phyloP scores from a whole-genome alignment of 2,797 vertebrate species.

The Pangasius larnaudii region DNA sequence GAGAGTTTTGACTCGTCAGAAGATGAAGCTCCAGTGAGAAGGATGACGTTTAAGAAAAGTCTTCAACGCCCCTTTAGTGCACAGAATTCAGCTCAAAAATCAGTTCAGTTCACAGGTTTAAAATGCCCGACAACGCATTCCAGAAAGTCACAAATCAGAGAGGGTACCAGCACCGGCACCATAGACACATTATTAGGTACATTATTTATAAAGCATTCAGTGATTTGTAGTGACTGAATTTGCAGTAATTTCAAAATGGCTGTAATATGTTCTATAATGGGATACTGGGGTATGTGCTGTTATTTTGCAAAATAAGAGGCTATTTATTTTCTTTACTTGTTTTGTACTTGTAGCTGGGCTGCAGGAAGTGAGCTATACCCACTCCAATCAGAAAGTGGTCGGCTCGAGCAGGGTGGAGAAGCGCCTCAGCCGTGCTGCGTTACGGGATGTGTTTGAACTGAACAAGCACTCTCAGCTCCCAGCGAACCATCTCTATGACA shows the following conservation, averaged over 20 bases:
- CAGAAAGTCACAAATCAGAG: slow-evolving; percentile 27
- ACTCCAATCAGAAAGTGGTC: slow-evolving; percentile 94
- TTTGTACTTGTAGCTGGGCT: slow-evolving; percentile 75
- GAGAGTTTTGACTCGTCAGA: slow-evolving; percentile 85
- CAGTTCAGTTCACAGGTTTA: slow-evolving; percentile 23
- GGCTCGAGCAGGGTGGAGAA: slow-evolving; percentile 94
- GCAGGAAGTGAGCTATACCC: slow-evolving; percentile 85
- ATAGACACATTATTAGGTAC: slow-evolving; percentile 82
- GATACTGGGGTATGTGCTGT: not conserved
- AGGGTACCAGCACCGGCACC: slow-evolving; percentile 63
- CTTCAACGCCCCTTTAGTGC: not conserved
- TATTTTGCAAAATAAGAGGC: not conserved
- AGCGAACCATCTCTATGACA: slow-evolving; percentile 82
- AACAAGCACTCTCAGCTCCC: slow-evolving; percentile 90
- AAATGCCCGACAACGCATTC: not conserved
- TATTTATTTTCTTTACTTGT: not conserved
- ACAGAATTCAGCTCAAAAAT: slow-evolving; percentile 14
- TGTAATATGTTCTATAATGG: not conserved
- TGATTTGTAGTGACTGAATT: not conserved
- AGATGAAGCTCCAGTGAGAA: slow-evolving; percentile 72
- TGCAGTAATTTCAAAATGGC: not conserved
- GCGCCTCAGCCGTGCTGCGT: slow-evolving; percentile 85
- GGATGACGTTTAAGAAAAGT: slow-evolving; percentile 45
- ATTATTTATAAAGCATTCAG: not conserved
- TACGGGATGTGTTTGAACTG: slow-evolving; percentile 87